phyloP scores from a whole-genome alignment of 2,113 vertebrate genomes.

The Centrocercus urophasianus region DNA sequence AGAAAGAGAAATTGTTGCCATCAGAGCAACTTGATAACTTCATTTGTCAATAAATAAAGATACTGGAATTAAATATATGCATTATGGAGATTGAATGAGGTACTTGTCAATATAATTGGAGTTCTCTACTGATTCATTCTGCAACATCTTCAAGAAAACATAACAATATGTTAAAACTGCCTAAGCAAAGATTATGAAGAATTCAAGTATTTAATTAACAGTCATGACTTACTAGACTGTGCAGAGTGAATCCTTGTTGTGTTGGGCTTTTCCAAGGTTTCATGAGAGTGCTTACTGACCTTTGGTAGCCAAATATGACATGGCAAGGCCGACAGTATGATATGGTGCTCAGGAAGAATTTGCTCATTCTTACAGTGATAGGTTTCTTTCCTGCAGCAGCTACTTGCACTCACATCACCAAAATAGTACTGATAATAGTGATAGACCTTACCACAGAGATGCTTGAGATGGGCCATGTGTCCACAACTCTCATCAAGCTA shows the following conservation, averaged over 20 bases:
- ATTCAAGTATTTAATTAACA: neutral
- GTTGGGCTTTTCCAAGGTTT: neutral
- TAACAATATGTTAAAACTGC: neutral
- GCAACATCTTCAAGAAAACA: neutral
- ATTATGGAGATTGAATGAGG: neutral
- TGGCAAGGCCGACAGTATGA: fast-evolving
- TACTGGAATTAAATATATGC: neutral
- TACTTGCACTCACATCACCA: neutral
- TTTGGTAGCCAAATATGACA: neutral
- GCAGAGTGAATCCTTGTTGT: neutral
- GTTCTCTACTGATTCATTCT: neutral
- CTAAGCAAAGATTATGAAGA: neutral
- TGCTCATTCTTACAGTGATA: neutral
- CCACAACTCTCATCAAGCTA: neutral
- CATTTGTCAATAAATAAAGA: slow-evolving; percentile 9
- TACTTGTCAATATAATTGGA: neutral
- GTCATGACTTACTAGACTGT: neutral
- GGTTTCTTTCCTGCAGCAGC: neutral
- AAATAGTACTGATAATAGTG: neutral
- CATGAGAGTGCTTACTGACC: neutral
- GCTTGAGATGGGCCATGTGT: neutral
- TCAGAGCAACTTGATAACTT: neutral
- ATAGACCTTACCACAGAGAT: fast-evolving
- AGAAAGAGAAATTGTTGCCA: neutral
- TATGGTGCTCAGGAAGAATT: neutral